These are phyloP conservation scores for Malurus elegans DNA, from an alignment of 2,113 vertebrate genomes.

Conservation along the genomic window DNA sequence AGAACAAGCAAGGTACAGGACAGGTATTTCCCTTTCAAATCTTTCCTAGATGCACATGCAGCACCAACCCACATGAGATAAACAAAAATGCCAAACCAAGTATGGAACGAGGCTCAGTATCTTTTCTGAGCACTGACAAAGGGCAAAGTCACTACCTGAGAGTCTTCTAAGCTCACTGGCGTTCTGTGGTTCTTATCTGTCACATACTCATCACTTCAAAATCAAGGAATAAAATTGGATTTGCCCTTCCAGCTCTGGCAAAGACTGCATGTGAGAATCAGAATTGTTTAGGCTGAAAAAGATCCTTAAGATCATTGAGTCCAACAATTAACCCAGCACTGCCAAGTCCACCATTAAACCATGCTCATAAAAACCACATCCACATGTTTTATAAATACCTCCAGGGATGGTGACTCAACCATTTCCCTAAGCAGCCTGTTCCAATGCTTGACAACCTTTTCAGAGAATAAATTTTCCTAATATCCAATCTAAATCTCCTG, in stretches of 20 bases:
- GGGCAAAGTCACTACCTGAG: not conserved
- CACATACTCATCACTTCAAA: not conserved
- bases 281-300: not conserved
- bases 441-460: not conserved
- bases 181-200: not conserved
- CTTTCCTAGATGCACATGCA: not conserved
- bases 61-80: not conserved
- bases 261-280: not conserved
- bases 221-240: not conserved
- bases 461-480: not conserved
- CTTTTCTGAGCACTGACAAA: not conserved
- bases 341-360: not conserved
- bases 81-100: not conserved
- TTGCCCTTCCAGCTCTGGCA: not conserved
- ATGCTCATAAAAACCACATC: not conserved
- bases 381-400: not conserved
- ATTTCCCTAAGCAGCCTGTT: not conserved
- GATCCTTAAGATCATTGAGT: not conserved
- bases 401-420: not conserved
- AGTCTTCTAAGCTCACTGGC: not conserved
- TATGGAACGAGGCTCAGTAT: not conserved
- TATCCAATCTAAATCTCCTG: not conserved
- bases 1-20: not conserved
- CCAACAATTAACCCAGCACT: not conserved
- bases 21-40: not conserved